Evolutionary conservation across 2,797 vertebrate genomes (phyloP), one percentile per base, ranked within the genome.

Genomic region (Chelidonichthys spinosus): DNA sequence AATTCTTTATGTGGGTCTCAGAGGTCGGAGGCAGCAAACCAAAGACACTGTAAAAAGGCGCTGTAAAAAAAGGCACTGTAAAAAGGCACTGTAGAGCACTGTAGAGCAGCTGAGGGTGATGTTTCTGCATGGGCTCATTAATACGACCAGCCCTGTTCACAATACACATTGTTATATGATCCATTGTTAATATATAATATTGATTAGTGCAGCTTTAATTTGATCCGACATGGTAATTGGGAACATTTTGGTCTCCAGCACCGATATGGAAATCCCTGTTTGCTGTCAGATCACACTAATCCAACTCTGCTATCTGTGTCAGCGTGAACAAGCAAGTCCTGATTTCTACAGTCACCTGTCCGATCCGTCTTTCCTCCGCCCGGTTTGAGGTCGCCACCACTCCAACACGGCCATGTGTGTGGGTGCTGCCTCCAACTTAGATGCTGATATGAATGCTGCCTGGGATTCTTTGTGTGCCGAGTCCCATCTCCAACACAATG

Each of bases 261-360:
- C 18, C 8, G 56, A 62, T 47, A 55, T 52, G 44, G 43, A 71
- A 68, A 72, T 72, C 33, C 63, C 25, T 63, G 58, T 72, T 80
- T 71, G 65, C 76, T 58, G 58, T 60, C 69, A 73, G 63, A 84
- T 79, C 82, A 80, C 68, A 80, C 54, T 80, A 64, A 78, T 87
- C 66, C 69, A 67, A 37, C 2, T 66, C 72, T 78, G 63, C 65
- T 50, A 35, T 75, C 43, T 25, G 47, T 75, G 68, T 76, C 63
- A 58, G 55, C 40, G 43, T 40, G 55, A 70, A 49, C 1, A 50
- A 55, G 35, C 4, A 36, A 68, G 68, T 63, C 39, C 0, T 79
- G 67, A 81, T 50, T 59, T 62, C 37, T 56, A 47, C 58, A 44
- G n/a, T 74, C 52, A 65, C 69, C 59, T 66, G 66, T 67, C 25